These are phyloP conservation scores for Neogale vison DNA, from an alignment of 2,113 vertebrate genomes.

Conservation along the genomic window DNA sequence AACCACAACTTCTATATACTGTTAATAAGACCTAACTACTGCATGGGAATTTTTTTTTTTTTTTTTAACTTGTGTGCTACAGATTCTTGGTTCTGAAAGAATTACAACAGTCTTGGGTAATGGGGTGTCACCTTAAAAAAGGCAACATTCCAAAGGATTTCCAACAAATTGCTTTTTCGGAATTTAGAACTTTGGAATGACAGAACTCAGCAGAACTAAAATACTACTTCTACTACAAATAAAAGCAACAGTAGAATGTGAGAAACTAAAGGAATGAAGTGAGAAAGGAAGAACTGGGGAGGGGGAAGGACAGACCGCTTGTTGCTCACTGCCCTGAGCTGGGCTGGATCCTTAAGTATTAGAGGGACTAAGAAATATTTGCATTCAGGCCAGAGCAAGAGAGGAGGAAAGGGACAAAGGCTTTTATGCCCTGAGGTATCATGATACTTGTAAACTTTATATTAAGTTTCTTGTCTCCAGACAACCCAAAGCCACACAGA, in stretches of 20 bases:
- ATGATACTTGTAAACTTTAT: not conserved
- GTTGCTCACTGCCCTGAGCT: not conserved
- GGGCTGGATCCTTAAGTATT: not conserved
- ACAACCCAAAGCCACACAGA: not conserved
- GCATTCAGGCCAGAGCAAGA: not conserved
- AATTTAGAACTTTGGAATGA: not conserved
- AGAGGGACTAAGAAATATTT: not conserved
- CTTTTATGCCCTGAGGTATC: not conserved
- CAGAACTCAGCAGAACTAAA: not conserved
- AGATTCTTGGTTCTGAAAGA: constrained; percentile 4
- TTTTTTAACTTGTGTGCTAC: not conserved
- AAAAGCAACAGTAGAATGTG: not conserved
- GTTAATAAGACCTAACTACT: not conserved
- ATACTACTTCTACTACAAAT: not conserved
- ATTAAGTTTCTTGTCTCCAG: not conserved
- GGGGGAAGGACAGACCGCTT: not conserved
- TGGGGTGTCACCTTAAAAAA: not conserved
- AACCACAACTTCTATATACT: not conserved
- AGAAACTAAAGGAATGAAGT: not conserved
- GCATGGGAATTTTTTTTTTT: not conserved
- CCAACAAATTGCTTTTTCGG: not conserved
- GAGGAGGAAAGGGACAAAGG: not conserved
- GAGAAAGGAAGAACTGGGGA: not conserved
- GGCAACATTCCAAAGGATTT: not conserved
- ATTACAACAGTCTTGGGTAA: not conserved